Percentiles rank a stretch among this genome's conserved stretches.
Conservation (phyloP, 2,113 vertebrate genomes). For the Empidonax traillii region DNA sequence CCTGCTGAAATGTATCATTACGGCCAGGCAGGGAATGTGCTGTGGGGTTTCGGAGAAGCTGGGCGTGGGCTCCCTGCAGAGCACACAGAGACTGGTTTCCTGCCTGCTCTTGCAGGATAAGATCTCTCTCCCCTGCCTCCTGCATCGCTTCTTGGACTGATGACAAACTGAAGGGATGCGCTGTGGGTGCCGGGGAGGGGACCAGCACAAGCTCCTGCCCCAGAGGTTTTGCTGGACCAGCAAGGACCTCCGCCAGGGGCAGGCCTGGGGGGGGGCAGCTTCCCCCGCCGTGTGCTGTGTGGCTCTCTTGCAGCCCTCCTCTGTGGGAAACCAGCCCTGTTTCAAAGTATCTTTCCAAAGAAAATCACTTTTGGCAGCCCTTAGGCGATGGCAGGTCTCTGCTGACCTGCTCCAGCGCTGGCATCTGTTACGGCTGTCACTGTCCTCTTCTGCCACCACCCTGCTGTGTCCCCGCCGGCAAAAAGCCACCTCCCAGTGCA, state of each 20-base stretch:
- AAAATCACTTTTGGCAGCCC: not conserved
- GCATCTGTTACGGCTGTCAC: not conserved
- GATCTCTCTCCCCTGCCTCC: not conserved
- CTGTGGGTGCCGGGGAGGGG: not conserved
- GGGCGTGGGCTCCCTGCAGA: fast-evolving
- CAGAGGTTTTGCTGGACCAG: fast-evolving
- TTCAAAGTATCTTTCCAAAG: not conserved
- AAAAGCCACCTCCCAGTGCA: not conserved
- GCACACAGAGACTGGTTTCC: not conserved
- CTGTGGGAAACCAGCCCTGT: not conserved
- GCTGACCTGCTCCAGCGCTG: not conserved
- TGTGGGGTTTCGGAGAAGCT: not conserved
- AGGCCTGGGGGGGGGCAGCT: not conserved
- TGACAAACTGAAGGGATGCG: not conserved
- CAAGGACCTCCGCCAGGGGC: not conserved
- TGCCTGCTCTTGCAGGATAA: not conserved
- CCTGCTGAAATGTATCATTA: constrained; percentile 1
- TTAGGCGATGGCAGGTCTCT: not conserved
- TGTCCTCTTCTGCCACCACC: not conserved
- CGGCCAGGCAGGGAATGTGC: not conserved
- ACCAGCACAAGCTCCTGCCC: not conserved
- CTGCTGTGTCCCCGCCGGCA: not conserved
- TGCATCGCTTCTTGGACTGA: not conserved
- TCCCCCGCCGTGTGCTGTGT: fast-evolving
- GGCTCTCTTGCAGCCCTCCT: not conserved